These are phyloP conservation scores for Stigmatopora argus DNA, from an alignment of 2,113 vertebrate species.

Conservation along the genomic window DNA sequence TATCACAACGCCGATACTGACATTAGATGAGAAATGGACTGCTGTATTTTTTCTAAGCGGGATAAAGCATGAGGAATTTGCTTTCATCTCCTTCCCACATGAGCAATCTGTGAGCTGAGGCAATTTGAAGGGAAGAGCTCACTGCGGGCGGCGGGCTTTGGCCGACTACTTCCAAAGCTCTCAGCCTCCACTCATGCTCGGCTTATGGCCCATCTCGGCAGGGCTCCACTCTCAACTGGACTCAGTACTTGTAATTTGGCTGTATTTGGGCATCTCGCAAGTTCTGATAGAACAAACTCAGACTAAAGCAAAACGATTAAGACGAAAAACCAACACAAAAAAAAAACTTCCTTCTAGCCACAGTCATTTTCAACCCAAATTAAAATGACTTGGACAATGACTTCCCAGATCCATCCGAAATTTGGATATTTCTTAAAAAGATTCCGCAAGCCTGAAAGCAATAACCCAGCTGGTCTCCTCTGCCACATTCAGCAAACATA, in stretches of 20 bases:
- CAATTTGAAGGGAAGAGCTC: conserved; percentile 19
- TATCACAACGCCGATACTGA: background rate
- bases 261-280: background rate
- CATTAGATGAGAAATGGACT: conserved; percentile 40
- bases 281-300: background rate
- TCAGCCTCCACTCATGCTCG: conserved; percentile 40
- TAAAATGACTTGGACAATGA: background rate
- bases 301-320: background rate
- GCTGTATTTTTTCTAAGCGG: conserved; percentile 15
- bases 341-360: background rate
- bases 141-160: conserved; percentile 31
- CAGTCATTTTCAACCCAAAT: no score
- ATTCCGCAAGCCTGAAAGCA: background rate
- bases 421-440: background rate
- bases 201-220: conserved; percentile 41
- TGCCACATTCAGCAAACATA: background rate
- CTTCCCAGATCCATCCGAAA: background rate
- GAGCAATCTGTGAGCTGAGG: conserved; percentile 27
- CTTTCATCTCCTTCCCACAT: conserved; percentile 32
- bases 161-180: conserved; percentile 31
- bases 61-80: conserved; percentile 37
- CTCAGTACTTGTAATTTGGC: conserved; percentile 7
- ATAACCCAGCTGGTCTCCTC: background rate
- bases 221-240: conserved; percentile 36
- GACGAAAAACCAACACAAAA: background rate